Conservation (phyloP, 2,888 invertebrate genomes). For the Galeruca laticollis region DNA sequence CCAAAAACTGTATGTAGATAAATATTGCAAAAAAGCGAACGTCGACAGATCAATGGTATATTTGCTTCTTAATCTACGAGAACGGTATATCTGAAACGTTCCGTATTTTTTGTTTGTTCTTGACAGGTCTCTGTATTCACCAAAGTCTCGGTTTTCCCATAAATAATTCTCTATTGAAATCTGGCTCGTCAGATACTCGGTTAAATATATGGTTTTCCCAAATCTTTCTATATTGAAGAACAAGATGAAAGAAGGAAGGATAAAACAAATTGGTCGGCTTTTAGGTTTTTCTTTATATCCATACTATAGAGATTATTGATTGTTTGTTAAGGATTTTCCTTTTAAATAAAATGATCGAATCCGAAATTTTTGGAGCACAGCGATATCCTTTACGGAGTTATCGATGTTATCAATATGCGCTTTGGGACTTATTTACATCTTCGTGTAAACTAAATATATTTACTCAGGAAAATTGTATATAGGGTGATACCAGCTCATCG, state of each 20-base stretch:
- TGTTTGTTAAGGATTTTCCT: not conserved
- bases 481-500: too few relatives aligned
- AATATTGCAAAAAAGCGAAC: too few relatives aligned
- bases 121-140: slow-evolving; percentile 51
- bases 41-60: too few relatives aligned
- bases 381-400: not conserved
- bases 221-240: slow-evolving; percentile 47
- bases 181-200: slow-evolving; percentile 58
- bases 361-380: not conserved
- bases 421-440: not conserved
- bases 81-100: slow-evolving; percentile 49
- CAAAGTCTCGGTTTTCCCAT: slow-evolving; percentile 48
- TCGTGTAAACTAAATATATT: too few relatives aligned
- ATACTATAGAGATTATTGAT: not conserved
- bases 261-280: slow-evolving; percentile 21
- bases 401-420: not conserved
- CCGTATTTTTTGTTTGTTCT: slow-evolving; percentile 55
- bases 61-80: too few relatives aligned
- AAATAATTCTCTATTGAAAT: slow-evolving; percentile 51
- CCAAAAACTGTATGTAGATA: too few relatives aligned
- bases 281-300: not conserved
- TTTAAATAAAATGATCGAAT: not conserved
- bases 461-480: too few relatives aligned
- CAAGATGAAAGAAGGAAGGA: slow-evolving; percentile 36
- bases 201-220: slow-evolving; percentile 53